Conservation (phyloP, 2,113 vertebrate genomes). For the Alexandromys fortis region DNA sequence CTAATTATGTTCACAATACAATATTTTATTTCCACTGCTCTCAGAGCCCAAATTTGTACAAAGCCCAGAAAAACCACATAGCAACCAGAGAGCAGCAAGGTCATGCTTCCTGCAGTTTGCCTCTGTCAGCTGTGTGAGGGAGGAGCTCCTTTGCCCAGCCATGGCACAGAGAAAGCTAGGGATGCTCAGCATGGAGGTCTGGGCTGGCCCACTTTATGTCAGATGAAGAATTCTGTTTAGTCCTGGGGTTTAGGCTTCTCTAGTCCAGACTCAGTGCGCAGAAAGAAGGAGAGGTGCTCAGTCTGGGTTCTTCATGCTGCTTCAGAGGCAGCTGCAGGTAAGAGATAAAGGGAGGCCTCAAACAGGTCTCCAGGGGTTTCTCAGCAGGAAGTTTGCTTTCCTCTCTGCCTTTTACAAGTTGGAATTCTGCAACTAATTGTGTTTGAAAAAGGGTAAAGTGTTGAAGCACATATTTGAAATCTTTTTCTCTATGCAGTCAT, state of each 20-base stretch:
- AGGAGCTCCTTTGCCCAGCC: background rate
- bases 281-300: background rate
- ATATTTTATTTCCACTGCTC: conserved; percentile 56
- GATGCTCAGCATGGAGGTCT: background rate
- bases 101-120: background rate
- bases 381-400: background rate
- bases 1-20: conserved; percentile 57
- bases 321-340: background rate
- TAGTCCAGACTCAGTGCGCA: background rate
- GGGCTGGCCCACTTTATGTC: background rate
- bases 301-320: background rate
- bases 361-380: background rate
- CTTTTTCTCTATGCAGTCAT: background rate
- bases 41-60: conserved; percentile 56
- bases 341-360: background rate
- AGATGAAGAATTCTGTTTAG: background rate
- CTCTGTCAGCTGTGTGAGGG: background rate
- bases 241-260: background rate
- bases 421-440: background rate
- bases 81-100: conserved; percentile 22
- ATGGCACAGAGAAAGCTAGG: background rate
- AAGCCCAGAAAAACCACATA: conserved; percentile 49
- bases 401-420: background rate
- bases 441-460: background rate
- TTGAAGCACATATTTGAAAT: conserved; percentile 36